Conservation (phyloP, 2,797 vertebrate species). For the Urophycis tenuis region DNA sequence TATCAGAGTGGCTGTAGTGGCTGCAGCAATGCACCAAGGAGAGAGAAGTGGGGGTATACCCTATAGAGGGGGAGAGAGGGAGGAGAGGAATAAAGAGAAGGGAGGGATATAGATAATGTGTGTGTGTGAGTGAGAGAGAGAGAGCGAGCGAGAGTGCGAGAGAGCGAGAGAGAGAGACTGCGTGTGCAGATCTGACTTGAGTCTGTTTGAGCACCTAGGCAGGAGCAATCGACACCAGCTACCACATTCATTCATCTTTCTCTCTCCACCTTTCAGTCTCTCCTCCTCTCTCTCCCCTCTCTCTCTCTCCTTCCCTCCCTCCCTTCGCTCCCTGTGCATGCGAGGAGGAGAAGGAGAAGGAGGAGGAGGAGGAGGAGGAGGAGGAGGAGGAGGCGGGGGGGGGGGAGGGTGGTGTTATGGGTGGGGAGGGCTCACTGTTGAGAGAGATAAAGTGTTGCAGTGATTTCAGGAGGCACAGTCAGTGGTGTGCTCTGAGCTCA, state of each 20-base stretch:
- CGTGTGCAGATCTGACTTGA: conserved; percentile 8
- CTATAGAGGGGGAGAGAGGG: conserved; percentile 56
- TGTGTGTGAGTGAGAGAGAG: conserved; percentile 34
- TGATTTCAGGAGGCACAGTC: conserved; percentile 52
- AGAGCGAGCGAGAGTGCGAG: conserved; percentile 34
- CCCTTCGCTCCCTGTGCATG: too few species aligned
- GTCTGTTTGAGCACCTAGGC: too few species aligned
- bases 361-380: too few species aligned
- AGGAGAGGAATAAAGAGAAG: conserved; percentile 54
- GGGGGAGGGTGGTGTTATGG: conserved; percentile 16
- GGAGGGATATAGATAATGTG: too few species aligned
- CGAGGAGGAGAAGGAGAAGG: too few species aligned
- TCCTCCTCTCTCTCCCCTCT: conserved; percentile 19
- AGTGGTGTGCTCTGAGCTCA: conserved; percentile 47
- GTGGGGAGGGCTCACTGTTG: conserved; percentile 13
- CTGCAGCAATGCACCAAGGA: conserved; percentile 77
- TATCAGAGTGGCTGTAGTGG: conserved; percentile 58
- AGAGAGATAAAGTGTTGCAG: conserved; percentile 57
- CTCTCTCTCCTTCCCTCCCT: conserved; percentile 3
- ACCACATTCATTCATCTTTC: conserved; percentile 62
- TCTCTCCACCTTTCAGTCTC: conserved; percentile 26
- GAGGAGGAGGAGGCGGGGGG: too few species aligned
- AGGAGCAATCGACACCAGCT: conserved; percentile 53
- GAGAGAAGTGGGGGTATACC: conserved; percentile 69
- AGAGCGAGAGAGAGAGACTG: conserved; percentile 8